Base-by-base conservation (phyloP, 2,888 invertebrate genomes). In the Belgica antarctica region DNA sequence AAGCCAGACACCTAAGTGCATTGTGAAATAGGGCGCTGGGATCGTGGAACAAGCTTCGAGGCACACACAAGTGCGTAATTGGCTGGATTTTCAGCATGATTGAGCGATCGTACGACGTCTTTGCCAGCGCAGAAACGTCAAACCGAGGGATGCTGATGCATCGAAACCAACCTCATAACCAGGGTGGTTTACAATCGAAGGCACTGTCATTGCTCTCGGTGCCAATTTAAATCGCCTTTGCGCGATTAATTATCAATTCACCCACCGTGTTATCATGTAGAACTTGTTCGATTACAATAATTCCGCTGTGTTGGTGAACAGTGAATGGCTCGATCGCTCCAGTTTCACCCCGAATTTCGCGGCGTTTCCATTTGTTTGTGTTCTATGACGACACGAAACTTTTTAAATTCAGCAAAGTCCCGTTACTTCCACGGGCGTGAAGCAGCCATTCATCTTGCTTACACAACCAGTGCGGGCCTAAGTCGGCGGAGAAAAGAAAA, bases 171-270 rank as follows among this genome's bases (percentile, higher is more conserved):
- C n/a, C n/a, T n/a, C n/a, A n/a, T n/a, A n/a, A n/a, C n/a, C n/a
- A n/a, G n/a, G n/a, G n/a, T n/a, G n/a, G n/a, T n/a, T n/a, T n/a
- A n/a, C n/a, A n/a, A n/a, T n/a, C n/a, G n/a, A n/a, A n/a, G n/a
- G n/a, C n/a, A n/a, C n/a, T n/a, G n/a, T n/a, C n/a, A n/a, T n/a
- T n/a, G n/a, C n/a, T n/a, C n/a, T n/a, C n/a, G n/a, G n/a, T n/a
- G n/a, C n/a, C n/a, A n/a, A n/a, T n/a, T n/a, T n/a, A n/a, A n/a
- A n/a, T n/a, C n/a, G n/a, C n/a, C n/a, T n/a, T 52, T 52, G 22
- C 52, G 52, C 52, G 52, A 52, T 52, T 52, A 52, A 52, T 52
- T 52, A 52, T 52, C 52, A 52, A 52, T 52, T 52, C 22, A 52
- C 4, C 31, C 4, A 31, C 15, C 5, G n/a, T n/a, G 19, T 17